These are phyloP conservation scores for Cosmopolites sordidus DNA, from an alignment of 2,888 invertebrate species.

Conservation along the genomic window DNA sequence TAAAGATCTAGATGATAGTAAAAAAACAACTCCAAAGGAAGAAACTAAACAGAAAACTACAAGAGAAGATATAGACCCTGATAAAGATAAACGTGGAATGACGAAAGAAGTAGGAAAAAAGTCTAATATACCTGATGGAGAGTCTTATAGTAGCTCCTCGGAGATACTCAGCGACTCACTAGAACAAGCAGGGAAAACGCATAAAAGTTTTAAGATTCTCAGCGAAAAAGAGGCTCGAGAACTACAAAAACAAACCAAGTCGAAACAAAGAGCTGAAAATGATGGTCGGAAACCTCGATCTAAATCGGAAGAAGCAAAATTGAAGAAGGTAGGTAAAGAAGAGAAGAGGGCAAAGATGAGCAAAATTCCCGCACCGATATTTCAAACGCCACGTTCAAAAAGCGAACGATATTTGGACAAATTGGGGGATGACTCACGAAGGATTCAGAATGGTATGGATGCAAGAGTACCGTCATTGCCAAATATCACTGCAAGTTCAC, in stretches of 20 bases:
- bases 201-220: slow-evolving; percentile 44
- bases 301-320: slow-evolving; percentile 37
- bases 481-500: slow-evolving; percentile 32
- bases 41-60: slow-evolving; percentile 6
- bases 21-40: slow-evolving; percentile 2
- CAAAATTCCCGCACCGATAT: slow-evolving; percentile 41
- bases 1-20: neutral
- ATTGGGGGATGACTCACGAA: slow-evolving; percentile 18
- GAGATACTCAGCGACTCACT: slow-evolving; percentile 19
- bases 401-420: slow-evolving; percentile 41
- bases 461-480: slow-evolving; percentile 41
- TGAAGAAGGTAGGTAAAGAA: slow-evolving; percentile 18
- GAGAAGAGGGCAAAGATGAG: slow-evolving; percentile 30
- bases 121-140: slow-evolving; percentile 11
- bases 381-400: slow-evolving; percentile 37
- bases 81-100: slow-evolving; percentile 3
- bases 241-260: slow-evolving; percentile 20
- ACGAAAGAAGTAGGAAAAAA: slow-evolving; percentile 17
- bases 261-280: slow-evolving; percentile 1
- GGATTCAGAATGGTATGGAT: slow-evolving; percentile 32
- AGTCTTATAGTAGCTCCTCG: slow-evolving; percentile 12
- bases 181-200: slow-evolving; percentile 33
- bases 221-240: slow-evolving; percentile 35
- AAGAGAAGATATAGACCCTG: slow-evolving; percentile 4
- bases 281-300: slow-evolving; percentile 30